Conservation (phyloP, 2,888 invertebrate species). For the Tetranychus piercei region DNA sequence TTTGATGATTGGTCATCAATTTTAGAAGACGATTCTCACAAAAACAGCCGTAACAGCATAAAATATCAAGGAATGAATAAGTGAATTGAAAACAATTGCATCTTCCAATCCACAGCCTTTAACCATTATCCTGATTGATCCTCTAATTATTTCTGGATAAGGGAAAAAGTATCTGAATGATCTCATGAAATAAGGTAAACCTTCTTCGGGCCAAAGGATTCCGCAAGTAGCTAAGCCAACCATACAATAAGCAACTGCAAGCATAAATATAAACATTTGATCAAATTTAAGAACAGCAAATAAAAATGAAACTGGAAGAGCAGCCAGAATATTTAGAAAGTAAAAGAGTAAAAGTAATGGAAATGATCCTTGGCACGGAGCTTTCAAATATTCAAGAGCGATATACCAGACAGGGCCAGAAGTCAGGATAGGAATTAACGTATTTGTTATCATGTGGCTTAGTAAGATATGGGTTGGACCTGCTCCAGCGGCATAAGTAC, state of each 20-base stretch:
- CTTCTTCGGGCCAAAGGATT: slow-evolving; percentile 3
- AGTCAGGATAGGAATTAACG: neutral
- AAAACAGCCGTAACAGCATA: neutral
- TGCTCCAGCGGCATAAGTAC: slow-evolving; percentile 66
- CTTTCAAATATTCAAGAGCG: neutral
- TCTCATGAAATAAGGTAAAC: slow-evolving; percentile 2
- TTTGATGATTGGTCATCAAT: neutral
- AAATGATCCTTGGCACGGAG: slow-evolving; percentile 6
- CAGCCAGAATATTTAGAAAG: neutral
- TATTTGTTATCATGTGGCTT: slow-evolving; percentile 62
- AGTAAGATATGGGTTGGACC: slow-evolving; percentile 74
- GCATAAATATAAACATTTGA: slow-evolving; percentile 9
- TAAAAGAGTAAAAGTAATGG: neutral
- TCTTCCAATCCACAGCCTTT: neutral
- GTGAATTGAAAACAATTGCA: slow-evolving; percentile 2
- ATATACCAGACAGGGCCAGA: neutral
- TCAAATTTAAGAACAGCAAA: slow-evolving; percentile 6
- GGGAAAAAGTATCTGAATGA: slow-evolving; percentile 9
- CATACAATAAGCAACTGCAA: slow-evolving; percentile 8
- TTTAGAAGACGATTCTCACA: neutral
- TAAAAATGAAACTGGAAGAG: slow-evolving; percentile 5
- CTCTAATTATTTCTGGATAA: slow-evolving; percentile 3
- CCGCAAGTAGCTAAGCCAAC: slow-evolving; percentile 4
- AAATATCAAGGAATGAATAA: neutral
- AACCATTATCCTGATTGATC: neutral